phyloP scores from a whole-genome alignment of 2,797 vertebrate genomes.

The Chelonia mydas region DNA sequence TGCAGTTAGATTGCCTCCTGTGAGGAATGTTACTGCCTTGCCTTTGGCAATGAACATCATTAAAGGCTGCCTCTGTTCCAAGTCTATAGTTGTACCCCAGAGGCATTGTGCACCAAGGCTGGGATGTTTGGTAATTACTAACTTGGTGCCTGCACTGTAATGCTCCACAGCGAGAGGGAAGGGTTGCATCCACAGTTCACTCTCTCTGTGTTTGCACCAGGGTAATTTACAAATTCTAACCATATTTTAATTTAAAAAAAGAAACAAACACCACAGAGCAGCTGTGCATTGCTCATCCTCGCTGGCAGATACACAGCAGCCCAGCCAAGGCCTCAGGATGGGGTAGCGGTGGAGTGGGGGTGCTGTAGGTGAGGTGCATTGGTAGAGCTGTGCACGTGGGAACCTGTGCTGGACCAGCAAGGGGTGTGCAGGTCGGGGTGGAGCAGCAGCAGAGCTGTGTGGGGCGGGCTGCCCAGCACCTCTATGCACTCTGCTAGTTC shows the following conservation, averaged over 20 bases:
- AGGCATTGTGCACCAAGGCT: not conserved
- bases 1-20: not conserved
- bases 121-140: not conserved
- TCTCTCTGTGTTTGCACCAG: not conserved
- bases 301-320: not conserved
- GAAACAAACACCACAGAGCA: accelerated
- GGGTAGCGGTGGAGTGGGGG: not conserved
- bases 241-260: not conserved
- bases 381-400: not conserved
- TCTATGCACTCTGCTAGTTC: not conserved
- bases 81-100: not conserved
- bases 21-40: not conserved
- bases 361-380: not conserved
- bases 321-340: not conserved
- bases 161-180: not conserved
- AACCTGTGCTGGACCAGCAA: not conserved
- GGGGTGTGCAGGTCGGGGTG: not conserved
- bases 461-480: not conserved
- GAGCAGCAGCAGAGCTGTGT: not conserved
- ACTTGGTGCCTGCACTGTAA: not conserved
- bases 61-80: not conserved
- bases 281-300: not conserved
- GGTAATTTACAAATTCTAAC: not conserved
- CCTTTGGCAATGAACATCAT: not conserved
- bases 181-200: not conserved